Conservation (phyloP, 1,140 invertebrate species). For the Tetramorium parvispinum region DNA sequence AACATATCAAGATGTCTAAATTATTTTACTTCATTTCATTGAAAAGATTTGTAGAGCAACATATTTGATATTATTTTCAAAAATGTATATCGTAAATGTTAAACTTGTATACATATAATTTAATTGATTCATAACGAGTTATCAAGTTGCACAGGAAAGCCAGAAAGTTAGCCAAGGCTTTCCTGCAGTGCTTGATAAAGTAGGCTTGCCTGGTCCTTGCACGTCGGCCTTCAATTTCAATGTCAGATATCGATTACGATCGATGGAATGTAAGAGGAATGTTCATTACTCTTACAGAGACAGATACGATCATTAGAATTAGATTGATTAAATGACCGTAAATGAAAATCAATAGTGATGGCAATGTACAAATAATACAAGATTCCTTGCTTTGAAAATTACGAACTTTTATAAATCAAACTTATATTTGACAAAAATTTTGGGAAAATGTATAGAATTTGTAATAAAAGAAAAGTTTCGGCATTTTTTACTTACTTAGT, state of each 20-base stretch:
- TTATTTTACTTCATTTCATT: background rate
- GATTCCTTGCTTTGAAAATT: background rate
- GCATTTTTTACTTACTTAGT: background rate
- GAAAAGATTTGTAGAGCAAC: background rate
- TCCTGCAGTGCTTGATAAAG: constrained; percentile 17
- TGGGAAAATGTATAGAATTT: background rate
- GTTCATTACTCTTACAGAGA: background rate
- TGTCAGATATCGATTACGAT: constrained; percentile 6
- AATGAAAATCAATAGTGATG: background rate
- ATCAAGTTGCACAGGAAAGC: constrained; percentile 5
- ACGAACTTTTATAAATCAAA: background rate
- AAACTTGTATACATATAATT: background rate
- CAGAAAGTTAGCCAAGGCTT: constrained; percentile 19
- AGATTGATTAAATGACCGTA: background rate
- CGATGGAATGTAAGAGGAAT: background rate
- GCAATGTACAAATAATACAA: background rate
- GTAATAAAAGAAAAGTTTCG: background rate
- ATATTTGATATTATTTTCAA: background rate
- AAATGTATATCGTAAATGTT: background rate
- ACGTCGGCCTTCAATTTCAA: constrained; percentile 6
- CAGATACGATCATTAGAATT: constrained; percentile 1
- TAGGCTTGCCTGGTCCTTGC: background rate
- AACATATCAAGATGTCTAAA: background rate
- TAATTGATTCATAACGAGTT: background rate
- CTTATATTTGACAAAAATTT: background rate